Evolutionary conservation across 2,113 vertebrate genomes (phyloP).

Genomic region (Etheostoma cragini): DNA sequence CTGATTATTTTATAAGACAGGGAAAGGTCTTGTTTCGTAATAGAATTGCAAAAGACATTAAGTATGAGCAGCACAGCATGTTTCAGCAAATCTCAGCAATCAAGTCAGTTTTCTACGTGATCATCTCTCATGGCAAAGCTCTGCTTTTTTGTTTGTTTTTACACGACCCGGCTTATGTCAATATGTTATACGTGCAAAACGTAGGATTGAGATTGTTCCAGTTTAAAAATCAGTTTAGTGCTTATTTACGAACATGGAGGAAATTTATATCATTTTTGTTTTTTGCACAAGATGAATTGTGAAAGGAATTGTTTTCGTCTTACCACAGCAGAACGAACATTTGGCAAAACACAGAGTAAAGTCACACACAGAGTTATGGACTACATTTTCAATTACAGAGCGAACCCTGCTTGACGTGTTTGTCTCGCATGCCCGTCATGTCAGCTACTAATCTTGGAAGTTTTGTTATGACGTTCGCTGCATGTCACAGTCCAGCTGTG

Average conservation of each 20-base stretch:
- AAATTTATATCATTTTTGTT: neutral
- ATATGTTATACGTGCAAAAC: neutral
- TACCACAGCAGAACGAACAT: neutral
- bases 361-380: neutral
- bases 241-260: neutral
- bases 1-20: constrained; percentile 1
- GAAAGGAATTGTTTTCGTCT: neutral
- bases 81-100: constrained; percentile 16
- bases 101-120: neutral
- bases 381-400: constrained; percentile 28
- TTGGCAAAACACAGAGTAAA: constrained; percentile 28
- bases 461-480: constrained; percentile 13
- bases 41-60: neutral
- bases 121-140: constrained; percentile 1
- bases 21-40: constrained; percentile 28
- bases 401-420: constrained; percentile 22
- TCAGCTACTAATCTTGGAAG: constrained; percentile 33
- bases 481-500: constrained; percentile 29
- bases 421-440: constrained; percentile 38
- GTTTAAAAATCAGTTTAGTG: neutral
- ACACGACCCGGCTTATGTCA: neutral
- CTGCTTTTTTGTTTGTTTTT: neutral
- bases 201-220: neutral
- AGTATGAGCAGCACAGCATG: neutral
- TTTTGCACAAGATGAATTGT: neutral